Conservation (phyloP, 2,888 invertebrate genomes). For the Leucophora obtusa region DNA sequence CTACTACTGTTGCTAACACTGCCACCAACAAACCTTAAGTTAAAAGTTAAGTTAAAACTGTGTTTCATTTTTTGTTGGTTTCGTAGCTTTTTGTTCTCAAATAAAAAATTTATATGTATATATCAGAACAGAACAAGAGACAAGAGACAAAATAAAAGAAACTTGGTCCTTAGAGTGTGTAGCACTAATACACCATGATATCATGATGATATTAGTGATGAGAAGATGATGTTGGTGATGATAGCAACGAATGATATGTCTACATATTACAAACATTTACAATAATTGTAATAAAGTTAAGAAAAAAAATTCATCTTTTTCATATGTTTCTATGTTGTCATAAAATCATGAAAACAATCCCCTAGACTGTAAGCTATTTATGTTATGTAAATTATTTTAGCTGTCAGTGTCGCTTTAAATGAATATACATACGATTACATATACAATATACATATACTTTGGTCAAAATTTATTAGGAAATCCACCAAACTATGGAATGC, state of each 20-base stretch:
- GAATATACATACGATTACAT: too few species aligned
- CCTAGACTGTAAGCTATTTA: constrained; percentile 27
- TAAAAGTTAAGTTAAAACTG: constrained; percentile 28
- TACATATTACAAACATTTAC: constrained; percentile 26
- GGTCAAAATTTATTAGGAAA: too few species aligned
- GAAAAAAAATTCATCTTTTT: constrained; percentile 16
- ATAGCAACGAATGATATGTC: constrained; percentile 35
- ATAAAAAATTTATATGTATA: too few species aligned
- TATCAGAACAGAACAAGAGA: neutral
- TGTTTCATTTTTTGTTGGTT: neutral
- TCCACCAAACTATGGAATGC: too few species aligned
- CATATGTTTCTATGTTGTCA: constrained; percentile 40
- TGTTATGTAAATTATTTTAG: constrained; percentile 32
- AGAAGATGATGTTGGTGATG: constrained; percentile 9
- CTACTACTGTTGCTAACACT: constrained; percentile 3
- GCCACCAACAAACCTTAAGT: constrained; percentile 4
- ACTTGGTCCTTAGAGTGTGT: constrained; percentile 37
- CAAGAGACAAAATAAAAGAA: constrained; percentile 30
- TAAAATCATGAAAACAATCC: constrained; percentile 35
- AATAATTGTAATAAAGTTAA: constrained; percentile 42
- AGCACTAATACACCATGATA: constrained; percentile 31
- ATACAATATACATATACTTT: too few species aligned
- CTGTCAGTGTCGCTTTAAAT: neutral
- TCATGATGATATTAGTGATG: constrained; percentile 22
- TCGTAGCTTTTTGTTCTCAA: neutral